Percentiles rank a stretch among this genome's conserved stretches.
phyloP scores from a whole-genome alignment of 2,888 invertebrate species.

The Onchidella celtica region DNA sequence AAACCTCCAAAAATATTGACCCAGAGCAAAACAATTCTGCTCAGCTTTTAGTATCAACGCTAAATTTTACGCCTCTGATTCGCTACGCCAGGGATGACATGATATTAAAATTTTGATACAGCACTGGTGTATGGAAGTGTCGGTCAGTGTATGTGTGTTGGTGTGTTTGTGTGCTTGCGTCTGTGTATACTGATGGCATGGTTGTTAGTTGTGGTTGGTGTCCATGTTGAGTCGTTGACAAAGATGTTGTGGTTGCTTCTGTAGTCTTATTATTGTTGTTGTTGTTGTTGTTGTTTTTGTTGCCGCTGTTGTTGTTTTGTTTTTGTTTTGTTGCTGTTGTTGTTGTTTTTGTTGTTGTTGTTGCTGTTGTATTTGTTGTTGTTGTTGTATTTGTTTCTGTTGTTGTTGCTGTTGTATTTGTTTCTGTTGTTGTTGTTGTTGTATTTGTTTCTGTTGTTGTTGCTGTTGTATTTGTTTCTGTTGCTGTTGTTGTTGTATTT shows the following conservation, averaged over 20 bases:
- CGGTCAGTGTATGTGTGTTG: background rate
- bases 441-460: too few species aligned
- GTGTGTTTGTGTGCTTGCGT: background rate
- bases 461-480: too few species aligned
- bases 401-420: too few species aligned
- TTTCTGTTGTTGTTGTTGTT: too few species aligned
- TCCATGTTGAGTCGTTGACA: background rate
- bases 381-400: too few species aligned
- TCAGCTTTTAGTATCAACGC: too few species aligned
- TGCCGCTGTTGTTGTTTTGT: background rate
- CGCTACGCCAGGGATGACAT: background rate
- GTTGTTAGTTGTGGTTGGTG: background rate
- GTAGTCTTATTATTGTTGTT: background rate
- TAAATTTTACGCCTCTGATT: too few species aligned
- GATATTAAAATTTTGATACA: background rate
- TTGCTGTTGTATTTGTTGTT: too few species aligned
- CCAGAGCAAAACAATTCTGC: background rate
- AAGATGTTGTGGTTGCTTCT: too few species aligned
- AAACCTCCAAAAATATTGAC: too few species aligned
- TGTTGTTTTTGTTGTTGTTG: background rate
- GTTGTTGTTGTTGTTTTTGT: background rate
- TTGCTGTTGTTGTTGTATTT: too few species aligned
- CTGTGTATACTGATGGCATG: background rate
- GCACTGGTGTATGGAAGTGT: background rate
- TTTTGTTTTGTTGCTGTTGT: background rate